Percentiles rank a stretch among this genome's conserved stretches.
Evolutionary conservation across 2,888 invertebrate genomes (phyloP).

Genomic region (Axea sp.): DNA sequence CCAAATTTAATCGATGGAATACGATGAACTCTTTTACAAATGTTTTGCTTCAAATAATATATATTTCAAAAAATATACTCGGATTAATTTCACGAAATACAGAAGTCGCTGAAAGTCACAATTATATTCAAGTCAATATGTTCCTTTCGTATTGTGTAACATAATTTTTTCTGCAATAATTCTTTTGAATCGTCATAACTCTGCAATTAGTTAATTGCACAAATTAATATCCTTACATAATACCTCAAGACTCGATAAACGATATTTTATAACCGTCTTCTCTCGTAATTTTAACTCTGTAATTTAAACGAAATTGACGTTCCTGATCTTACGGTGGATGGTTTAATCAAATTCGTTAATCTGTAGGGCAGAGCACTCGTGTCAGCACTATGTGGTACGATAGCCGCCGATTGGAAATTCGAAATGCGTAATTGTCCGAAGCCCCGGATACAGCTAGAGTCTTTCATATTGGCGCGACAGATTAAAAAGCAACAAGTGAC

Average conservation of each 20-base stretch:
- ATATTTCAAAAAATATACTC: no score
- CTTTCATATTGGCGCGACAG: conserved; percentile 68
- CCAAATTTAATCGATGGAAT: no score
- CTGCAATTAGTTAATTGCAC: no score
- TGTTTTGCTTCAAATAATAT: no score
- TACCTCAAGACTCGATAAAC: conserved; percentile 6
- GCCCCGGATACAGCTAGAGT: conserved; percentile 62
- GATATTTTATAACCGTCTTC: conserved; percentile 15
- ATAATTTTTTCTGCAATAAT: no score
- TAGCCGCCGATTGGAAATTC: conserved; percentile 64
- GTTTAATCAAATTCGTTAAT: conserved; percentile 62
- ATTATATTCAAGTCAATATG: no score
- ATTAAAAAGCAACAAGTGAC: conserved; percentile 79
- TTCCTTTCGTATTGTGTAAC: no score
- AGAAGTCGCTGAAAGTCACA: no score
- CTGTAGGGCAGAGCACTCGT: conserved; percentile 48
- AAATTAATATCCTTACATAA: conserved; percentile 5
- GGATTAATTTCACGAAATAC: no score
- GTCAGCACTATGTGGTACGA: conserved; percentile 55
- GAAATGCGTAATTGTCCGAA: conserved; percentile 64
- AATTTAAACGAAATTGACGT: conserved; percentile 37
- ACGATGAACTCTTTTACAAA: no score
- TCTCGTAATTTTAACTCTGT: conserved; percentile 6
- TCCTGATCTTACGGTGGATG: conserved; percentile 47
- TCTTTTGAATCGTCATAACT: no score